Conservation (phyloP, 1,140 invertebrate species). For the Tetramorium parvispinum region DNA sequence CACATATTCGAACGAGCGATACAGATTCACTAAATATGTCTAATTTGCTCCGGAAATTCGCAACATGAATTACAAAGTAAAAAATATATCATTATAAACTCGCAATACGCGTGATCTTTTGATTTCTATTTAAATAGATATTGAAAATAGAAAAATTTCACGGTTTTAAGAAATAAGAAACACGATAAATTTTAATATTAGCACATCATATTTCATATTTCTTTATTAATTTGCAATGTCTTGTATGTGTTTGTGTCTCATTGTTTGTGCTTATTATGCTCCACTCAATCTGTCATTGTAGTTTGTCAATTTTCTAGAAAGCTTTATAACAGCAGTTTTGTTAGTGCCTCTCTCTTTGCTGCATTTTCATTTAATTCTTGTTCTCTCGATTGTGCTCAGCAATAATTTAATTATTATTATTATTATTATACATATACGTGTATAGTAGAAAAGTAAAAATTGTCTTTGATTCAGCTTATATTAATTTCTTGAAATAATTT, state of each 20-base stretch:
- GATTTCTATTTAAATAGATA: conserved; percentile 2
- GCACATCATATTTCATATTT: too few relatives aligned
- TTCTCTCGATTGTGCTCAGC: too few relatives aligned
- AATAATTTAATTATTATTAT: too few relatives aligned
- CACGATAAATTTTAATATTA: not conserved
- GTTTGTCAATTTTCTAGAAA: too few relatives aligned
- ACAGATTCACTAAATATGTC: not conserved
- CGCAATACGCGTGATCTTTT: not conserved
- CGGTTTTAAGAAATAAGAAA: not conserved
- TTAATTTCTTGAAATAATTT: not conserved
- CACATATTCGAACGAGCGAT: not conserved
- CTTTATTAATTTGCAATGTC: too few relatives aligned
- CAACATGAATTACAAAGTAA: not conserved
- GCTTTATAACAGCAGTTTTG: too few relatives aligned
- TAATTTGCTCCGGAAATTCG: not conserved
- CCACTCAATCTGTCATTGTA: too few relatives aligned
- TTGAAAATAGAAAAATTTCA: not conserved
- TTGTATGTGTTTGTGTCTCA: too few relatives aligned
- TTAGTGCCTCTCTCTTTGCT: too few relatives aligned
- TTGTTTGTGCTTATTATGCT: too few relatives aligned
- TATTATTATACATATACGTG: not conserved
- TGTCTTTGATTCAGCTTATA: not conserved
- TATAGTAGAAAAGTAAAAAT: too few relatives aligned
- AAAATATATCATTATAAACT: not conserved
- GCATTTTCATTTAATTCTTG: too few relatives aligned